Evolutionary conservation across 2,797 vertebrate species (phyloP), one percentile per base, ranked within the genome.

Genomic region (Calcarius lapponicus): DNA sequence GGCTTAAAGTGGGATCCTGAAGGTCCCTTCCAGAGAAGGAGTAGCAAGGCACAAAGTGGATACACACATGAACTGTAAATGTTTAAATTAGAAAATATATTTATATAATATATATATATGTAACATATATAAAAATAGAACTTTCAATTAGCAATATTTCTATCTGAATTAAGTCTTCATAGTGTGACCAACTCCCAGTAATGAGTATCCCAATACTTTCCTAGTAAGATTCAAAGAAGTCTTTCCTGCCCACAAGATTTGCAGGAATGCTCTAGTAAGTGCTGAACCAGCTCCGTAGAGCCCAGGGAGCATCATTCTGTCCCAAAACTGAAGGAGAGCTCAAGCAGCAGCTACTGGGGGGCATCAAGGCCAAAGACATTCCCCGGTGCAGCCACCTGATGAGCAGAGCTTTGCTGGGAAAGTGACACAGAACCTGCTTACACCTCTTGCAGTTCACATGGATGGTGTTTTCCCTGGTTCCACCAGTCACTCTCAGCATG

Each of bases 361-460:
- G 29, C 36, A 78, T 5, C 45, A 74, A 53, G 43, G 57, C 79
- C 31, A 56, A 47, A 50, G 24, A 17, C 1, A 1, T 20, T 69
- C 32, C 50, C 60, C 84, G 36, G 34, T 1, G 32, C 54, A 20
- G 42, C 4, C 69, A 45, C 36, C 31, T 13, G 13, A n/a, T 2
- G n/a, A 72, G 36, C 73, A 84, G 11, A 83, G 61, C 21, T 86
- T 47, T 4, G 1, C 45, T 61, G 43, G 16, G 15, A 28, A 62
- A 61, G 36, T 0, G 1, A 47, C 45, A 53, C 32, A 75, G 47
- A 84, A 79, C n/a, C 24, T 38, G 29, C 26, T 40, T 10, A 40
- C 9, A 9, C 14, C 72, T 51, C 45, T 32, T 65, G 38, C 24
- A 57, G 13, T 32, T 31, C 28, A 13, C 0, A 0, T 2, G 22